phyloP scores from a whole-genome alignment of 2,888 invertebrate genomes.

The Lithophane socia region DNA sequence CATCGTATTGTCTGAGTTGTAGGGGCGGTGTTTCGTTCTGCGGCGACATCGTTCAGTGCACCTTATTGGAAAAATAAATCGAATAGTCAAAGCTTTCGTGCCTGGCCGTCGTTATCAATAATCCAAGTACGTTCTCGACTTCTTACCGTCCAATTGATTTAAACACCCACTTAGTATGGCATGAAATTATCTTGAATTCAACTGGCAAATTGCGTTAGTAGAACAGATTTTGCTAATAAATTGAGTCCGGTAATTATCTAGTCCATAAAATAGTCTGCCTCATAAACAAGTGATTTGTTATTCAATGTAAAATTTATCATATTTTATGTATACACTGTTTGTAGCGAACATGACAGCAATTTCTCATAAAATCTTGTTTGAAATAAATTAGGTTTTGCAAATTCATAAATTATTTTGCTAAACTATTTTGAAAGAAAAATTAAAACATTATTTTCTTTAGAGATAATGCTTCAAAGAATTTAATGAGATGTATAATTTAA shows the following conservation, averaged over 20 bases:
- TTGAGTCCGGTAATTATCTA: conserved; percentile 29
- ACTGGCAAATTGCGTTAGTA: conserved; percentile 40
- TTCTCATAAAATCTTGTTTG: conserved; percentile 1
- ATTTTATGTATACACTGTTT: conserved; percentile 6
- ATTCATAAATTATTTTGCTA: neutral
- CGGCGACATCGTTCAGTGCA: conserved; percentile 80
- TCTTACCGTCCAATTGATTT: conserved; percentile 77
- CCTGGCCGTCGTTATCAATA: conserved; percentile 80
- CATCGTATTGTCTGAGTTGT: conserved; percentile 73
- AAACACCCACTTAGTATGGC: conserved; percentile 59
- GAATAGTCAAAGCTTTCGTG: conserved; percentile 80
- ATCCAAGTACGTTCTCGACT: conserved; percentile 73
- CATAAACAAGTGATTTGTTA: conserved; percentile 42
- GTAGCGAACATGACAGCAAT: conserved; percentile 18
- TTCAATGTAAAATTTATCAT: conserved; percentile 29
- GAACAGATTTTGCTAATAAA: conserved; percentile 32
- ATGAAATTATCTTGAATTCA: conserved; percentile 49
- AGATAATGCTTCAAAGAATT: neutral
- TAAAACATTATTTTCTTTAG: conserved; percentile 12
- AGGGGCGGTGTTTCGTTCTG: conserved; percentile 86
- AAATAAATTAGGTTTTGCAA: neutral
- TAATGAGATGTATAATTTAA: conserved; percentile 3
- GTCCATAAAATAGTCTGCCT: conserved; percentile 24
- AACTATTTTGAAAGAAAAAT: neutral
- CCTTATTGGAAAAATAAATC: conserved; percentile 83